These are phyloP conservation scores for Plecturocebus donacophilus DNA, from an alignment of 2,113 vertebrate species.

Conservation along the genomic window DNA sequence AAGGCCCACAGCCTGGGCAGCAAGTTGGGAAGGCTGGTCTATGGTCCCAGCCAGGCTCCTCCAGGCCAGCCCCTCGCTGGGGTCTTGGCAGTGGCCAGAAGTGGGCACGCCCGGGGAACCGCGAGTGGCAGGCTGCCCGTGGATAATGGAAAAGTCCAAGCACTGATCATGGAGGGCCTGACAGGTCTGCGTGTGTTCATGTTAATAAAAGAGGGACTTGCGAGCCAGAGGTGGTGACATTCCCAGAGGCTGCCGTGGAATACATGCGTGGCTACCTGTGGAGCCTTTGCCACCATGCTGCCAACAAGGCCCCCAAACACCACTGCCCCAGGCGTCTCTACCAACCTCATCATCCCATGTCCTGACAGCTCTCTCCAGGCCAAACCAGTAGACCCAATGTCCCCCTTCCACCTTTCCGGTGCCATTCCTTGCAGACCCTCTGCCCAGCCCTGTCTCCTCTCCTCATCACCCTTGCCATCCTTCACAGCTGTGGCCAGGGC, in stretches of 20 bases:
- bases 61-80: conserved; percentile 23
- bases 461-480: neutral
- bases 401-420: neutral
- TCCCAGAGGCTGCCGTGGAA: neutral
- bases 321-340: neutral
- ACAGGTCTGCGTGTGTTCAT: conserved; percentile 49
- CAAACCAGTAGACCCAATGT: neutral
- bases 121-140: conserved; percentile 2
- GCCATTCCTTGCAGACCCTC: neutral
- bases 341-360: neutral
- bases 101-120: neutral
- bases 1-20: conserved; percentile 42
- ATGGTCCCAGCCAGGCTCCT: neutral
- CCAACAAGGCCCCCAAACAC: neutral
- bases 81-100: conserved; percentile 59
- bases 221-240: neutral
- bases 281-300: neutral
- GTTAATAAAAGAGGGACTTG: neutral
- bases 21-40: neutral
- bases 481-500: neutral
- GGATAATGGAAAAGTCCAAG: conserved; percentile 74
- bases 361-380: neutral
- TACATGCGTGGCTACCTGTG: neutral
- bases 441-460: neutral
- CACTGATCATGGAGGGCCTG: neutral